phyloP scores from a whole-genome alignment of 2,797 vertebrate species.

The Eospalax fontanierii region DNA sequence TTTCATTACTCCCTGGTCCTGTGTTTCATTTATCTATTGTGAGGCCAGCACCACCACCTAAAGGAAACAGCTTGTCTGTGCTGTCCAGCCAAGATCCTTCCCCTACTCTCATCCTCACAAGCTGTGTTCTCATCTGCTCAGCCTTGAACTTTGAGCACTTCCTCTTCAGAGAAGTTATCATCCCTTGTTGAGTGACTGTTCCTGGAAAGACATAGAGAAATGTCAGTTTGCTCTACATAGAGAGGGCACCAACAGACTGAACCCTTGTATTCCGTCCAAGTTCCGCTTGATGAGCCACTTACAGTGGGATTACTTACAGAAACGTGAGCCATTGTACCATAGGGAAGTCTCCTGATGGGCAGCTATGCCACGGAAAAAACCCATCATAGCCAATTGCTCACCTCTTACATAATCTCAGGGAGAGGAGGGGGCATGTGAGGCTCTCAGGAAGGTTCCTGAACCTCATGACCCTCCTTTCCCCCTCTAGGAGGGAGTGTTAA shows the following conservation, averaged over 20 bases:
- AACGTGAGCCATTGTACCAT: neutral
- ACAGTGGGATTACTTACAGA: neutral
- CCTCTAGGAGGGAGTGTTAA: neutral
- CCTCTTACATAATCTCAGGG: neutral
- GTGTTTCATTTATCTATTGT: neutral
- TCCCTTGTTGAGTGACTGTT: neutral
- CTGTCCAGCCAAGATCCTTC: neutral
- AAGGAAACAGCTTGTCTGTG: neutral
- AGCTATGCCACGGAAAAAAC: neutral
- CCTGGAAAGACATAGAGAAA: neutral
- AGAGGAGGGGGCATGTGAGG: neutral
- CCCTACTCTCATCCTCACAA: neutral
- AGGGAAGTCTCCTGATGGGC: neutral
- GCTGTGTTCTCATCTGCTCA: neutral
- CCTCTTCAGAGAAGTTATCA: neutral
- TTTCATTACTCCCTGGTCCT: neutral
- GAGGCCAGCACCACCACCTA: neutral
- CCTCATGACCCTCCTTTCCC: neutral
- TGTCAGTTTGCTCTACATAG: neutral
- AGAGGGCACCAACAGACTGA: neutral
- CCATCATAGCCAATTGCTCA: neutral
- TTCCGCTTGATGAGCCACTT: neutral
- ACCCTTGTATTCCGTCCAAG: neutral
- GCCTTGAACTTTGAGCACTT: neutral
- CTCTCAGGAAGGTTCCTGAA: neutral